Evolutionary conservation across 2,113 vertebrate genomes (phyloP).

Genomic region (Trematocara marginatum): DNA sequence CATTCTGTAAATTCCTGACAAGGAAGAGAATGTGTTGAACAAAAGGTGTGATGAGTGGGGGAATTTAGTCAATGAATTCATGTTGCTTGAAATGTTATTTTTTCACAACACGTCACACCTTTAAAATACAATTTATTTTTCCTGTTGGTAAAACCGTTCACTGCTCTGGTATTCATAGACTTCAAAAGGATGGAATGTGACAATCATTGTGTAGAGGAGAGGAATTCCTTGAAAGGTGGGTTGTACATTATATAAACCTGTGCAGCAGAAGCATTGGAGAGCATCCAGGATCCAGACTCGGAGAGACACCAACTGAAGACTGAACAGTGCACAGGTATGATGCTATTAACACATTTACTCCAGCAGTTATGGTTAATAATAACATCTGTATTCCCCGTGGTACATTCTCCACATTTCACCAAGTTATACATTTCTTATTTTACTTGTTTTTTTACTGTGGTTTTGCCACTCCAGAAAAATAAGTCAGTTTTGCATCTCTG

Average conservation of each 20-base stretch:
- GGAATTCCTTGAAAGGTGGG: background rate
- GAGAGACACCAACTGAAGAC: background rate
- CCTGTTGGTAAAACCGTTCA: background rate
- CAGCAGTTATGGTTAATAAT: background rate
- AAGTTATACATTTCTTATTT: background rate
- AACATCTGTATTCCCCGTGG: background rate
- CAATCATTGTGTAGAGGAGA: background rate
- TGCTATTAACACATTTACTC: background rate
- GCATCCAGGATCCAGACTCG: background rate
- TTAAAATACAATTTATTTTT: background rate
- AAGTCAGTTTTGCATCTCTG: background rate
- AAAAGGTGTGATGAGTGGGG: accelerated
- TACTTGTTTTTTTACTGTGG: background rate
- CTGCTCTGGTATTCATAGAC: background rate
- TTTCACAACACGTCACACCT: background rate
- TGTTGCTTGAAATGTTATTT: background rate
- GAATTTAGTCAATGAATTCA: accelerated
- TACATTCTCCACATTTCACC: background rate
- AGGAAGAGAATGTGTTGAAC: background rate
- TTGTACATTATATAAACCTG: background rate
- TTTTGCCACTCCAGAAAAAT: background rate
- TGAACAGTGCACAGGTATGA: slow-evolving; percentile 17
- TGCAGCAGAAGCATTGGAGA: background rate
- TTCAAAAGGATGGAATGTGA: background rate
- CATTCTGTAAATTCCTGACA: background rate